These are phyloP conservation scores for Eupeodes latifasciatus DNA, from an alignment of 2,888 invertebrate species.

Conservation along the genomic window DNA sequence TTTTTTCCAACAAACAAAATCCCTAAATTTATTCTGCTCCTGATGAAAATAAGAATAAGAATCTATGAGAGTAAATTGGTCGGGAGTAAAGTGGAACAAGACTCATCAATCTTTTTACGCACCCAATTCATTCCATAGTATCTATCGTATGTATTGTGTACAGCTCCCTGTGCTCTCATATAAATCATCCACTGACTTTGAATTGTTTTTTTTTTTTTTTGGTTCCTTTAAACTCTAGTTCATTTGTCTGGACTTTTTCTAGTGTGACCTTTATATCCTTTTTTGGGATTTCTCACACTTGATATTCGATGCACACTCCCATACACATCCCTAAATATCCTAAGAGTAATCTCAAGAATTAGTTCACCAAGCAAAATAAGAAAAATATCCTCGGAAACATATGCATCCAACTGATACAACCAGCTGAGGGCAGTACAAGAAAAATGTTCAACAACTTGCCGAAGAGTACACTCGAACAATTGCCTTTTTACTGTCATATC, in stretches of 20 bases:
- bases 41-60: constrained; percentile 28
- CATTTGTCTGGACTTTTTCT: constrained; percentile 9
- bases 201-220: constrained; percentile 7
- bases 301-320: constrained; percentile 42
- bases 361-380: constrained; percentile 30
- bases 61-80: constrained; percentile 15
- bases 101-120: constrained; percentile 55
- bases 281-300: constrained; percentile 44
- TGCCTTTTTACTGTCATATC: not conserved
- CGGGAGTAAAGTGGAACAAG: constrained; percentile 30
- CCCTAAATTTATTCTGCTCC: not conserved
- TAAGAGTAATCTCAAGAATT: constrained; percentile 57
- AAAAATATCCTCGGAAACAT: constrained; percentile 39
- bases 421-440: constrained; percentile 28
- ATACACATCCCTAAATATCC: not conserved
- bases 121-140: constrained; percentile 16
- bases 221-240: not conserved
- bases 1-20: not conserved
- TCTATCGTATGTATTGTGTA: not conserved
- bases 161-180: constrained; percentile 43
- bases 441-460: constrained; percentile 51
- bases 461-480: constrained; percentile 1
- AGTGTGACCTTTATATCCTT: constrained; percentile 11
- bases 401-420: constrained; percentile 23
- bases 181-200: constrained; percentile 55